phyloP scores from a whole-genome alignment of 2,113 vertebrate genomes.

The Catharus bicknelli region DNA sequence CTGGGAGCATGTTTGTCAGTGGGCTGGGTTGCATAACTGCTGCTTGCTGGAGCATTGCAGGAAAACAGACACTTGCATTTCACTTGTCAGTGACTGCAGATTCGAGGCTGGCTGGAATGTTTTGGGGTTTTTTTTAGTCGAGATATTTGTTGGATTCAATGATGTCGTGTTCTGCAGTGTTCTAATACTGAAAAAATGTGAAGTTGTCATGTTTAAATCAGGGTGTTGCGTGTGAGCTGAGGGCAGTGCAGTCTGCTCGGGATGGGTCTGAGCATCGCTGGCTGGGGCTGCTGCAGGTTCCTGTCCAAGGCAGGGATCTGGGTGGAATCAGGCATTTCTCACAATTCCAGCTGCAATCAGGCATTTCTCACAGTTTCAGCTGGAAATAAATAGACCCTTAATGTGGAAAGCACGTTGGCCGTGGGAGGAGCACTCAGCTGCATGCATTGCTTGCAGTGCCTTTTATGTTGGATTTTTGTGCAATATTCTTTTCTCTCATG shows the following conservation, averaged over 20 bases:
- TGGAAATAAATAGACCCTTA: background rate
- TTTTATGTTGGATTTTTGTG: constrained; percentile 35
- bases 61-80: background rate
- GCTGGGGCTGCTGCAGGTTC: background rate
- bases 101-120: background rate
- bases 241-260: background rate
- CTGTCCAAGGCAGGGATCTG: background rate
- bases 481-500: background rate
- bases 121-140: background rate
- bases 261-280: background rate
- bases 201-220: background rate
- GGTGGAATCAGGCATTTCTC: background rate
- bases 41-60: background rate
- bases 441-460: background rate
- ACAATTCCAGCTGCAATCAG: background rate
- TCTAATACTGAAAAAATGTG: background rate
- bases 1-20: fast-evolving
- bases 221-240: background rate
- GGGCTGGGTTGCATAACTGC: background rate
- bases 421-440: constrained; percentile 22
- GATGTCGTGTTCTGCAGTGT: background rate
- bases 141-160: background rate
- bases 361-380: background rate
- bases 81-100: background rate
- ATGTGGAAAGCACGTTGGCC: background rate